Conservation (phyloP, 2,113 vertebrate genomes). For the Phalacrocorax aristotelis region DNA sequence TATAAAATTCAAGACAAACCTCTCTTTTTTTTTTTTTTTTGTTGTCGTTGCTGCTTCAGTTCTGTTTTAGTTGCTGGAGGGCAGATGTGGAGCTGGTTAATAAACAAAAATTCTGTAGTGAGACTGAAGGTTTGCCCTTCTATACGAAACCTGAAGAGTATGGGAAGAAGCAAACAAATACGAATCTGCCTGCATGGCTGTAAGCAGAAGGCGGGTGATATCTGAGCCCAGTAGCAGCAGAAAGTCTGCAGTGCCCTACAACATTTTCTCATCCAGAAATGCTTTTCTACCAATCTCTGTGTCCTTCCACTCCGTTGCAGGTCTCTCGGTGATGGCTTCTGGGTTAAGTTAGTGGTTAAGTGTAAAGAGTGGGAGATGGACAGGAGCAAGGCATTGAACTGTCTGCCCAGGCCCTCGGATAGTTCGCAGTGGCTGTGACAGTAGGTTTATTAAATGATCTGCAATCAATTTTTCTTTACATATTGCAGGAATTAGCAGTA, state of each 20-base stretch:
- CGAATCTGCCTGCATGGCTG: not conserved
- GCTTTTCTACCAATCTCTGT: not conserved
- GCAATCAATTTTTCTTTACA: not conserved
- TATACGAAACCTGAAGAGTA: not conserved
- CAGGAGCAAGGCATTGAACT: not conserved
- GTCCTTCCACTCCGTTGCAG: not conserved
- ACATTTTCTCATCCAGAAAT: not conserved
- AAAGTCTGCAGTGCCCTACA: not conserved
- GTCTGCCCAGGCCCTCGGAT: no score
- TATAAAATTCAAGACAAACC: conserved; percentile 11
- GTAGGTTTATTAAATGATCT: not conserved
- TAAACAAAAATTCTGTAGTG: not conserved
- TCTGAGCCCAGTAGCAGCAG: not conserved
- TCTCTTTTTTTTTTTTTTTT: not conserved
- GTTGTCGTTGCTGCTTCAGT: not conserved
- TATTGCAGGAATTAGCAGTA: not conserved
- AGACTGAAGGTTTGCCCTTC: not conserved
- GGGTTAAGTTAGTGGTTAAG: not conserved
- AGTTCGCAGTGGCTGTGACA: not conserved
- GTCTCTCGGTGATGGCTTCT: not conserved
- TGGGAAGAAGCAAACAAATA: not conserved
- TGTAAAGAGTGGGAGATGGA: not conserved
- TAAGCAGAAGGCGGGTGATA: not conserved
- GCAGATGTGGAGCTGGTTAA: not conserved
- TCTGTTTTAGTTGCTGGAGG: not conserved